Percentiles rank a stretch among this genome's conserved stretches.
Conservation (phyloP, 2,113 vertebrate genomes). For the Pungitius pungitius region DNA sequence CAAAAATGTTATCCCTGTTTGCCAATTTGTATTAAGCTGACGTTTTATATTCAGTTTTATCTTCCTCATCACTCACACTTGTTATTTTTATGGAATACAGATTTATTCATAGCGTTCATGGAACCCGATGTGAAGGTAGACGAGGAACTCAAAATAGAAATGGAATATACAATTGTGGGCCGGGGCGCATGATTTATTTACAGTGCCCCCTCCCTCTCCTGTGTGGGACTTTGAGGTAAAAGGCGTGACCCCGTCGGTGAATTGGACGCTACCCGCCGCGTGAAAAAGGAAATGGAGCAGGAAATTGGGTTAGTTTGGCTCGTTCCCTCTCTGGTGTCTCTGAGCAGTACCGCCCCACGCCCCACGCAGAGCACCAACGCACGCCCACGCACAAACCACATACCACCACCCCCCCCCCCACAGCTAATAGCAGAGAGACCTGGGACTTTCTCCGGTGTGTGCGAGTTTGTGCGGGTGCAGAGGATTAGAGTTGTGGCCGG, state of each 20-base stretch:
- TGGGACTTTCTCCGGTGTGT: conserved; percentile 58
- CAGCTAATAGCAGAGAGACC: conserved; percentile 66
- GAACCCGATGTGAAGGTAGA: neutral
- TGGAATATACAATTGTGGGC: conserved; percentile 44
- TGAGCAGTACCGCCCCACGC: conserved; percentile 56
- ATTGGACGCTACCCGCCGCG: conserved; percentile 62
- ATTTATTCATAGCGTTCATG: neutral
- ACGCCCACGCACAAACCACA: conserved; percentile 14
- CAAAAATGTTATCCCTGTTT: neutral
- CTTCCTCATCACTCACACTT: neutral
- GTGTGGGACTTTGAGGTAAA: conserved; percentile 63
- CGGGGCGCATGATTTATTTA: conserved; percentile 58
- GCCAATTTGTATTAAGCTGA: neutral
- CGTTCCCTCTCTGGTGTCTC: conserved; percentile 72
- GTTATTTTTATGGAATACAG: too few species aligned
- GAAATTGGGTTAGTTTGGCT: conserved; percentile 81
- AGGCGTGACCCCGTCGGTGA: conserved; percentile 71
- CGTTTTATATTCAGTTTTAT: neutral
- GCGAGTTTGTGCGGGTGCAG: conserved; percentile 60
- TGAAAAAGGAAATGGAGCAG: conserved; percentile 82
- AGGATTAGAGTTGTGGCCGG: conserved; percentile 70
- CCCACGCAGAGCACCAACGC: conserved; percentile 22
- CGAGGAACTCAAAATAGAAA: conserved; percentile 25
- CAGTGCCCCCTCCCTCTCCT: conserved; percentile 30
- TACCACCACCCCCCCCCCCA: conserved; percentile 9